Conservation (phyloP, 2,113 vertebrate species). For the Ovis aries region ARS-UI_Ramb_v3.0 NC_056058.1:86698001-86698500, state of each 20-base stretch:
- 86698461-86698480: background rate
- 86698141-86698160: conserved; percentile 70
- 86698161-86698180: conserved; percentile 64
- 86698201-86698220: conserved; percentile 52
- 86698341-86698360: background rate
- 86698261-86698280: background rate
- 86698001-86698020: conserved; percentile 78
- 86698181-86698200: conserved; percentile 34
- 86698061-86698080: conserved; percentile 69
- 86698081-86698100: conserved; percentile 69
- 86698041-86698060: conserved; percentile 80
- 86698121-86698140: conserved; percentile 56
- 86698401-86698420: background rate
- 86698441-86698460: background rate
- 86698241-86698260: background rate
- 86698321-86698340: background rate
- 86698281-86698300: background rate
- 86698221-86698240: conserved; percentile 20
- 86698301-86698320: background rate
- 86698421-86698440: background rate
- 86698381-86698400: background rate
- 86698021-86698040: conserved; percentile 78
- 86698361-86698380: background rate
- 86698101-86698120: conserved; percentile 70
- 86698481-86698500: background rate